Evolutionary conservation across 2,888 invertebrate species (phyloP), one percentile per base, ranked within the genome.

Genomic region (Lepidonotus clava): DNA sequence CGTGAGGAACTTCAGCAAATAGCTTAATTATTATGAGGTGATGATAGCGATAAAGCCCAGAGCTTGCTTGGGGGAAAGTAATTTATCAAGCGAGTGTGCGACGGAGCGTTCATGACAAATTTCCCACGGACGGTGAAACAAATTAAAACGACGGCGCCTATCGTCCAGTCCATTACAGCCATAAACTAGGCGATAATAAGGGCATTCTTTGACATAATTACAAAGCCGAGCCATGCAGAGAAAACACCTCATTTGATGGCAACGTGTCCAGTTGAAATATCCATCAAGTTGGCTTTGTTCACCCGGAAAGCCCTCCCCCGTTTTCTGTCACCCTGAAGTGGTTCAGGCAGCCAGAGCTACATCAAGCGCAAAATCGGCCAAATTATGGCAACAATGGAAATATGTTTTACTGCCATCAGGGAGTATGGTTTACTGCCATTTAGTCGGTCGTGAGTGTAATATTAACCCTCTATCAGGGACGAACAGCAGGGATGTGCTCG

Each of bases 401-500:
- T 61, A 61, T 61, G 61, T 24, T 61, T 61, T 61, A 28, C 11
- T 18, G 61, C n/a, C 24, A 2, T 24, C 61, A 61, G 61, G 4
- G 61, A 61, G 61, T 32, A 61, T 61, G 61, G n/a, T 61, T 61
- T 61, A 61, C 61, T 24, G 61, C 28, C 61, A 61, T 61, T 61
- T 28, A 61, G 61, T 28, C 1, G 28, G n/a, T 24, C 11, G 24
- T 11, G 61, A 61, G 28, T 11, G 28, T 24, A 24, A 28, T 56
- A 18, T 18, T 61, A 24, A 61, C 61, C 61, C 61, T 61, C 61
- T 61, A 61, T 61, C 61, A 28, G n/a, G 28, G 28, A 11, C 61
- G 28, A 61, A 61, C 61, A 61, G 61, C 24, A 61, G n/a, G n/a
- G n/a, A n/a, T 28, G 61, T 61, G 61, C 28, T 24, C 4, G 28